These are phyloP conservation scores for Cherax destructor DNA, from an alignment of 1,140 invertebrate genomes.

Conservation along the genomic window DNA sequence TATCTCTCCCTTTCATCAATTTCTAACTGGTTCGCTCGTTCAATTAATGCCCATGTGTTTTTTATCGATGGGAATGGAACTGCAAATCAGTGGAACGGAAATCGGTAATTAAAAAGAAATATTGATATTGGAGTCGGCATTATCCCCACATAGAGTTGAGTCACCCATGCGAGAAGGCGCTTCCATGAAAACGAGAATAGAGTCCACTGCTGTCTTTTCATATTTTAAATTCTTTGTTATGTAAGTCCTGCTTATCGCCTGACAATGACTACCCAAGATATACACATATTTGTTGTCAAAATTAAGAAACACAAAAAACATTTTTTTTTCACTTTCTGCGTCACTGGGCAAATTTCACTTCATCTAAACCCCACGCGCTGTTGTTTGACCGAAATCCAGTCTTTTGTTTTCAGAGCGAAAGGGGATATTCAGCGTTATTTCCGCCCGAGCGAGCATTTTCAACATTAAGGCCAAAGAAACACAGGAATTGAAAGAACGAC, in stretches of 20 bases:
- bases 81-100: slow-evolving; percentile 50
- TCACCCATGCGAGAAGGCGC: slow-evolving; percentile 56
- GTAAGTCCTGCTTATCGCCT: not conserved
- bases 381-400: not conserved
- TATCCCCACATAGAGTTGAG: slow-evolving; percentile 60
- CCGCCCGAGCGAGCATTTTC: not conserved
- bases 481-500: not conserved
- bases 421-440: not conserved
- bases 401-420: not conserved
- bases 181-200: slow-evolving; percentile 57
- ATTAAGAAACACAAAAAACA: not conserved
- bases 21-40: slow-evolving; percentile 60
- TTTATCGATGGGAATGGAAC: slow-evolving; percentile 47
- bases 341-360: not conserved
- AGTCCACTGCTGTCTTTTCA: not conserved
- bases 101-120: slow-evolving; percentile 70
- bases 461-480: not conserved
- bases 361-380: not conserved
- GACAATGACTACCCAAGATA: not conserved
- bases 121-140: slow-evolving; percentile 60
- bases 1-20: slow-evolving; percentile 63
- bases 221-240: not conserved
- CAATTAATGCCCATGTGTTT: slow-evolving; percentile 61
- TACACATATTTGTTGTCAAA: not conserved
- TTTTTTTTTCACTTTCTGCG: not conserved